These are phyloP conservation scores for Polydrusus cervinus DNA, from an alignment of 2,888 invertebrate genomes.

Conservation along the genomic window DNA sequence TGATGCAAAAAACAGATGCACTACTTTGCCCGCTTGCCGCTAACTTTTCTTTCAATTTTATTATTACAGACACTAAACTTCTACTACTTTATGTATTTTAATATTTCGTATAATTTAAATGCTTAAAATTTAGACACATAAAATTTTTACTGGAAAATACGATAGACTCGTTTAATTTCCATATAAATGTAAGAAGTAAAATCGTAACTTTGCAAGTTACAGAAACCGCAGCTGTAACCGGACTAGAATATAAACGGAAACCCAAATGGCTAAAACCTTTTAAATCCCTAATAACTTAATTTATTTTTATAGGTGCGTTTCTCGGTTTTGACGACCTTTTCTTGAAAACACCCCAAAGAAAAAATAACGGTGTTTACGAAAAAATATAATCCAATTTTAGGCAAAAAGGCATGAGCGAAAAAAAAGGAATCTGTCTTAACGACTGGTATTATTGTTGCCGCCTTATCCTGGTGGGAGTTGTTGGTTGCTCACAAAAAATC, in stretches of 20 bases:
- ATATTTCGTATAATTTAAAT: not conserved
- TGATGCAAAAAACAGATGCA: too few relatives aligned
- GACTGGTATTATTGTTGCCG: constrained; percentile 9
- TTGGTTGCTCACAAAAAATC: not conserved
- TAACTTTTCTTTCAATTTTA: too few relatives aligned
- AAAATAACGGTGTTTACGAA: constrained; percentile 39
- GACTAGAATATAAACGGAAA: constrained; percentile 7
- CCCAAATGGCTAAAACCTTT: constrained; percentile 47
- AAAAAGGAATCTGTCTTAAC: constrained; percentile 5
- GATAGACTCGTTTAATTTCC: not conserved
- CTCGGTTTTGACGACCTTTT: constrained; percentile 39
- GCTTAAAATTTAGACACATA: not conserved
- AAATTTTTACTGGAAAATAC: too few relatives aligned
- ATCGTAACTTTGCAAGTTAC: constrained; percentile 4
- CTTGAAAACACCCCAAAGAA: constrained; percentile 16
- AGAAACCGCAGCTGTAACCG: constrained; percentile 3
- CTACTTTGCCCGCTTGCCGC: too few relatives aligned
- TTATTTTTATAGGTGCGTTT: constrained; percentile 48
- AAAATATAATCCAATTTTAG: constrained; percentile 23
- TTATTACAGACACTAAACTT: too few relatives aligned
- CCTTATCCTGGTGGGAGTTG: not conserved
- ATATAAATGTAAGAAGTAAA: not conserved
- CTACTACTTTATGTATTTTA: too few relatives aligned
- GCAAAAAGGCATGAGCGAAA: constrained; percentile 20
- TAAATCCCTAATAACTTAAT: constrained; percentile 48